Base-by-base conservation (phyloP, 2,113 vertebrate species). In the Otus sunia region DNA sequence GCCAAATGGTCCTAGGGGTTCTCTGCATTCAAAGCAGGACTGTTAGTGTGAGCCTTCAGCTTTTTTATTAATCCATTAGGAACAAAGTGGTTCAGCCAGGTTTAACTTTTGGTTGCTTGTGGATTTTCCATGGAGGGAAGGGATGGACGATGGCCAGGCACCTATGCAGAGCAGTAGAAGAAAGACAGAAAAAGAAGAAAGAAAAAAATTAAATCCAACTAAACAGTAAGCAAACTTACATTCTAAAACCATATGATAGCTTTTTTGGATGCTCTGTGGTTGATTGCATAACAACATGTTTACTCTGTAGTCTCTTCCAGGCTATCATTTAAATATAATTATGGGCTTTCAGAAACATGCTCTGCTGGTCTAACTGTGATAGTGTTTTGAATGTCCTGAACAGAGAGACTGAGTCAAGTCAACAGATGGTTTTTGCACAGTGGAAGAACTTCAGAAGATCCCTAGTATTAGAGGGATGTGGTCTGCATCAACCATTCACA, bases 261-360 rank as follows among this genome's bases (percentile, higher is more conserved):
- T 88, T 49, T 36, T 86, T 50, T 79, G 37, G 55, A 86, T 56
- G 64, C 32, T 93, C 84, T 74, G 90, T 71, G 93, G 75, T 71
- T 85, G 68, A 90, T 8, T 88, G 60, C 36, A 11, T 82, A 96
- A 94, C 52, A 84, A 86, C 22, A 47, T 36, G 47, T 91, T 91
- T 96, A 91, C 75, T 67, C 67, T 69, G n/a, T 43, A 69, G 52
- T 69, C 60, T 86, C 83, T 78, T 64, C 39, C 56, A 96, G 37
- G 45, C 79, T 95, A 50, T 15, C 29, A 97, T 74, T 97, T 97
- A 78, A 88, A 68, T 53, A 66, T 66, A 96, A 97, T 95, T 58
- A 88, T 12, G 16, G 53, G 59, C 49, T 89, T 80, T 79, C 50
- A 81, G 76, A 96, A 95, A 91, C 53, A 89, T 43, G 37, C 23